A percentile compares a stretch with the other conserved stretches of the same genome.
phyloP scores from a whole-genome alignment of 2,797 vertebrate species.

The Acropternis orthonyx region DNA sequence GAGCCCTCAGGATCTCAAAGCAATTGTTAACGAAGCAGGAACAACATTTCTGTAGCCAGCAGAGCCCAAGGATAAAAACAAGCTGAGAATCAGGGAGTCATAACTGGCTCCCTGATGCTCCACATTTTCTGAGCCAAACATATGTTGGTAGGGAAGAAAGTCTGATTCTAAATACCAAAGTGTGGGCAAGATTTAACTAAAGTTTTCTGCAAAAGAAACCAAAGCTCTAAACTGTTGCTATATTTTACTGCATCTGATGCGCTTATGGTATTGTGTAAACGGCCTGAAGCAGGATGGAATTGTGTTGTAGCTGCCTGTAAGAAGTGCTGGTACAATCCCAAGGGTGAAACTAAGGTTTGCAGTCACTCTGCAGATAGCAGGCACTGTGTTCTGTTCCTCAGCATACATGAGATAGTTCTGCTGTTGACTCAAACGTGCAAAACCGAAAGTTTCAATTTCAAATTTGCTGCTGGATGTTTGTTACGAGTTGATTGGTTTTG shows the following conservation, averaged over 20 bases:
- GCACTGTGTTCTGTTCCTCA: background rate
- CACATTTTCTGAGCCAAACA: slow-evolving; percentile 51
- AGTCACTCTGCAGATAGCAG: background rate
- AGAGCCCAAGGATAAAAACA: slow-evolving; percentile 33
- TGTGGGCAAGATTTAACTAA: slow-evolving; percentile 56
- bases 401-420: background rate
- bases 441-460: background rate
- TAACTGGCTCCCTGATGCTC: slow-evolving; percentile 52
- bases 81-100: slow-evolving; percentile 53
- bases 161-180: slow-evolving; percentile 61
- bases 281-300: background rate
- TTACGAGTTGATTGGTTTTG: background rate
- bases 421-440: background rate
- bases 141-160: slow-evolving; percentile 53
- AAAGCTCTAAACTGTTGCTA: slow-evolving; percentile 34
- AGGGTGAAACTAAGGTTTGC: background rate
- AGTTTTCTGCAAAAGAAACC: slow-evolving; percentile 42
- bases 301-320: background rate
- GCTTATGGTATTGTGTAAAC: background rate
- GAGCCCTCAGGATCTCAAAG: background rate
- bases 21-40: background rate
- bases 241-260: slow-evolving; percentile 33
- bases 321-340: background rate
- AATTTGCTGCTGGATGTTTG: background rate
- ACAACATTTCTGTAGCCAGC: slow-evolving; percentile 42